Percentiles rank a stretch among this genome's conserved stretches.
phyloP scores from a whole-genome alignment of 2,113 vertebrate genomes.

The Morone saxatilis region DNA sequence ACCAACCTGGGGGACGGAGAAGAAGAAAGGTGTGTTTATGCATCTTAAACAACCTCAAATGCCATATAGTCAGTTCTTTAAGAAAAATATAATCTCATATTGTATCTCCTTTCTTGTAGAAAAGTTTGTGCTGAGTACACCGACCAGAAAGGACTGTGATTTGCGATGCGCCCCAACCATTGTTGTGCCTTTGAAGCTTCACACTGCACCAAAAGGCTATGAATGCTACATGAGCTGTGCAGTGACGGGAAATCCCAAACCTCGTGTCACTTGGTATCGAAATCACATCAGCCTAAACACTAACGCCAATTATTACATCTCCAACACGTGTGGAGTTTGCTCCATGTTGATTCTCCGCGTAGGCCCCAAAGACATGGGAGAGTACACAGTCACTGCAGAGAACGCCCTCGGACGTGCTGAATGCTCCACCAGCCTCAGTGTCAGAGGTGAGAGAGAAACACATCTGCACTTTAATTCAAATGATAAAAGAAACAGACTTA shows the following conservation, averaged over 20 bases:
- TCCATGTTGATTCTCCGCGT: constrained; percentile 87
- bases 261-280: constrained; percentile 89
- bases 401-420: constrained; percentile 83
- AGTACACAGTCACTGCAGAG: constrained; percentile 86
- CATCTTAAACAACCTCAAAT: neutral
- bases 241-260: constrained; percentile 85
- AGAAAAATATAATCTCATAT: neutral
- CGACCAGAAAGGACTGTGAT: constrained; percentile 74
- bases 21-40: constrained; percentile 78
- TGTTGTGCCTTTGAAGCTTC: constrained; percentile 86
- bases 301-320: constrained; percentile 83
- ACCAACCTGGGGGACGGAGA: constrained; percentile 84
- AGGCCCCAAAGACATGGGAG: constrained; percentile 83
- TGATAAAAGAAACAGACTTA: neutral
- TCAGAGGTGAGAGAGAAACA: constrained; percentile 83
- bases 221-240: constrained; percentile 93
- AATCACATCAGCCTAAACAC: constrained; percentile 84
- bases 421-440: constrained; percentile 85
- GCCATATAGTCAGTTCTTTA: neutral
- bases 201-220: constrained; percentile 85
- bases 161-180: constrained; percentile 84
- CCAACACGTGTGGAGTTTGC: constrained; percentile 89
- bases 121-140: constrained; percentile 71
- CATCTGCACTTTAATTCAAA: neutral
- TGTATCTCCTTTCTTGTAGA: constrained; percentile 70